Conservation (phyloP, 2,797 vertebrate species). For the Propithecus perrieri region DNA sequence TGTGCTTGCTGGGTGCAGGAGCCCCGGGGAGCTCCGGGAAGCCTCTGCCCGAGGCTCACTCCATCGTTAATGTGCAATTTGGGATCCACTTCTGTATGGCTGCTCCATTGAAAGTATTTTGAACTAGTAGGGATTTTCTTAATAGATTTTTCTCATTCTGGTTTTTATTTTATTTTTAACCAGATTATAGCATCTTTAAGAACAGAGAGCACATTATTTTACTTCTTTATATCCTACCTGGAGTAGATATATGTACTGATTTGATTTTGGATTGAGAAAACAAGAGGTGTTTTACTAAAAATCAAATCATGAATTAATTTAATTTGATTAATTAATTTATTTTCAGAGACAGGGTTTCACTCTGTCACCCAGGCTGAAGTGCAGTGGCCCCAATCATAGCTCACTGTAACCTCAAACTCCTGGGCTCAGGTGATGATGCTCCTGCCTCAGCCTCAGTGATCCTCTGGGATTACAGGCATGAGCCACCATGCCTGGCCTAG, state of each 20-base stretch:
- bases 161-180: not conserved
- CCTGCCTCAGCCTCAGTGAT: not conserved
- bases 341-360: not conserved
- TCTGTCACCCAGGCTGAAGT: not conserved
- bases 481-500: too few species aligned
- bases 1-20: not conserved
- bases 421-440: not conserved
- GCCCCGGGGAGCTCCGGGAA: fast-evolving
- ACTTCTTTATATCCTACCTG: not conserved
- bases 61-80: fast-evolving
- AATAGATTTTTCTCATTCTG: not conserved
- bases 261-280: not conserved
- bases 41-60: too few species aligned
- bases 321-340: not conserved
- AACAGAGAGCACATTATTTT: not conserved
- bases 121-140: not conserved
- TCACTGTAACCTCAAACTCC: not conserved
- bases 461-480: not conserved
- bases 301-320: not conserved
- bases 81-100: fast-evolving
- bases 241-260: not conserved
- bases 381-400: not conserved
- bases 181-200: not conserved
- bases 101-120: fast-evolving
- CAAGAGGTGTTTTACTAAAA: not conserved